Evolutionary conservation across 2,888 invertebrate species (phyloP), one percentile per base, ranked within the genome.

Genomic region (Plagodis dolabraria): DNA sequence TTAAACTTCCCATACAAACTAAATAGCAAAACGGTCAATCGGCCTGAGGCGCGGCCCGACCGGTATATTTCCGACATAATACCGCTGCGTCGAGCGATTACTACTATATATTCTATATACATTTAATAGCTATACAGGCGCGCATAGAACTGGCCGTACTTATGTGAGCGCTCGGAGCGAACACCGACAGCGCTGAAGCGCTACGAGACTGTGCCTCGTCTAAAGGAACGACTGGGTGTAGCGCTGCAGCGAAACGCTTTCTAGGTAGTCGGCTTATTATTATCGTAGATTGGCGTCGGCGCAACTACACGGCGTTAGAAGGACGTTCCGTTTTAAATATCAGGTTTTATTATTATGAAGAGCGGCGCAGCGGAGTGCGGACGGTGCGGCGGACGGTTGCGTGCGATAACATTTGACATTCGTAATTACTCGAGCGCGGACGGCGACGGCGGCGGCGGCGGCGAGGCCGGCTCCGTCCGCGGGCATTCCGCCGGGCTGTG

Each of bases 41-140:
- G 91, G 92, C 91, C 85, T 83, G 85, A 88, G 88, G 85, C 92
- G 89, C 86, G 85, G 82, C 80, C 83, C 91, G 82, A 83, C 90
- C 92, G 89, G 92, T 92, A 92, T 92, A 92, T 92, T 92, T 92
- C 92, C 92, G 92, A 92, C 92, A 92, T 92, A 92, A 92, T 92
- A 92, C 92, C 92, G 92, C 92, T 92, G 92, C 92, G 92, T 92
- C 92, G 92, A 92, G 92, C 92, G 92, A 92, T 92, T 92, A 92
- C 92, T 92, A 92, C 92, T 92, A 92, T 92, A 92, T 92, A 92
- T 92, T 92, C 92, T 92, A 92, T 92, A 92, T 92, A 92, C 92
- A 92, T 92, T 92, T 92, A 92, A 92, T 92, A 92, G 92, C 92
- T 92, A 92, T 92, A 92, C 92, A 92, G 92, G 91, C 92, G 92